Conservation (phyloP, 2,888 invertebrate species). For the Parapristionchus giblindavisi region DNA sequence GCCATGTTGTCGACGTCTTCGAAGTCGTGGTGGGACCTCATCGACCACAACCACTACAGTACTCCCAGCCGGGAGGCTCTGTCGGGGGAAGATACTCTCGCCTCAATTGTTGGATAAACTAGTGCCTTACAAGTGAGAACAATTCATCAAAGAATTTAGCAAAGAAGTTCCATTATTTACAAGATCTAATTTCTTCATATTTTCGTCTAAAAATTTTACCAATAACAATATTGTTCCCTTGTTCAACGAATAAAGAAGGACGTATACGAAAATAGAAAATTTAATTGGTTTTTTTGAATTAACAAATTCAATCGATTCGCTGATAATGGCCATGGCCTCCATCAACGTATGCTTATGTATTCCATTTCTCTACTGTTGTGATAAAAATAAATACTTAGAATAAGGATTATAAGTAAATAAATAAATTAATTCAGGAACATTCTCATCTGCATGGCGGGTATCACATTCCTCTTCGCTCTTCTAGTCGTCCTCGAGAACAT, state of each 20-base stretch:
- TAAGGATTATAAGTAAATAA: background rate
- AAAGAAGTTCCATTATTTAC: background rate
- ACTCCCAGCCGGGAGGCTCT: too few relatives aligned
- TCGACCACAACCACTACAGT: too few relatives aligned
- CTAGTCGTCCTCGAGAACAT: conserved; percentile 37
- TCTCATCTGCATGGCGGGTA: conserved; percentile 18
- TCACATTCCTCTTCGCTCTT: conserved; percentile 35
- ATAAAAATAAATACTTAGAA: background rate
- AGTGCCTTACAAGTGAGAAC: conserved; percentile 8
- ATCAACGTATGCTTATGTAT: too few relatives aligned
- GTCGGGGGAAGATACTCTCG: background rate
- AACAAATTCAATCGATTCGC: background rate
- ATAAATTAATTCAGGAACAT: conserved; percentile 7
- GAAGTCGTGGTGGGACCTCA: too few relatives aligned
- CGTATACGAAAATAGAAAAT: too few relatives aligned
- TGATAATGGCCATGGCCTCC: too few relatives aligned
- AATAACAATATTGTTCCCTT: too few relatives aligned
- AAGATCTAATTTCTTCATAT: background rate
- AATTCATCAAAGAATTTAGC: background rate
- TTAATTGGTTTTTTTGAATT: background rate
- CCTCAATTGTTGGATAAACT: conserved; percentile 5
- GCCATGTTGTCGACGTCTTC: too few relatives aligned
- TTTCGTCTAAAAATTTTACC: background rate
- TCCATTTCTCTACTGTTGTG: too few relatives aligned
- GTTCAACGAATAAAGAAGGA: too few relatives aligned